Percentiles rank a stretch among this genome's conserved stretches.
Evolutionary conservation across 2,797 vertebrate genomes (phyloP).

Genomic region (Cynopterus sphinx): DNA sequence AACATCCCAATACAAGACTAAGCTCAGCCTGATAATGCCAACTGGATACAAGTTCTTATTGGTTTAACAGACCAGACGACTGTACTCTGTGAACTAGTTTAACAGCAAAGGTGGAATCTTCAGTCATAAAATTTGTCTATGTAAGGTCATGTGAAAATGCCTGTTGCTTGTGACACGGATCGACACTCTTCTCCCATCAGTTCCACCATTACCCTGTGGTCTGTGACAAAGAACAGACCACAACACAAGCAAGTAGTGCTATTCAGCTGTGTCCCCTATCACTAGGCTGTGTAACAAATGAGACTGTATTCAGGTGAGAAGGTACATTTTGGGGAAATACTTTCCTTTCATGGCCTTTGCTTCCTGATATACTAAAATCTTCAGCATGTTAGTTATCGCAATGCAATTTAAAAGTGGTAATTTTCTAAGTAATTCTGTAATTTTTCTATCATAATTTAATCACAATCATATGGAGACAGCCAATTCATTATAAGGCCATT

Average conservation of each 20-base stretch:
- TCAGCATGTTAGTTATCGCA: neutral
- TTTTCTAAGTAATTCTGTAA: conserved; percentile 41
- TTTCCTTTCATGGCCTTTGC: neutral
- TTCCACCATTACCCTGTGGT: neutral
- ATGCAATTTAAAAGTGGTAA: neutral
- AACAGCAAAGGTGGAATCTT: neutral
- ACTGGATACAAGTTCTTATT: neutral
- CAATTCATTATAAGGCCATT: conserved; percentile 2
- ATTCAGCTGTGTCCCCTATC: neutral
- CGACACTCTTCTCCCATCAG: neutral
- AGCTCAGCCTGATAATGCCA: neutral
- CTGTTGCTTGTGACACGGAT: neutral
- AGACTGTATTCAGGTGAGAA: neutral
- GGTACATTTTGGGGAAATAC: neutral
- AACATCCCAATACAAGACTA: neutral
- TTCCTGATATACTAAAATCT: neutral
- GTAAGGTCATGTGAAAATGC: neutral
- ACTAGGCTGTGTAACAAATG: neutral
- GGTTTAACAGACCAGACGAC: neutral
- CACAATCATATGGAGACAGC: neutral
- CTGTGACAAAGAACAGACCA: neutral
- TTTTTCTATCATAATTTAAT: conserved; percentile 22
- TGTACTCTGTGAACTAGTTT: neutral
- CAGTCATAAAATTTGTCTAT: neutral
- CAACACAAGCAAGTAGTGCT: neutral